Evolutionary conservation across 2,797 vertebrate species (phyloP), one percentile per base, ranked within the genome.

Genomic region (Delichon dasypus): DNA sequence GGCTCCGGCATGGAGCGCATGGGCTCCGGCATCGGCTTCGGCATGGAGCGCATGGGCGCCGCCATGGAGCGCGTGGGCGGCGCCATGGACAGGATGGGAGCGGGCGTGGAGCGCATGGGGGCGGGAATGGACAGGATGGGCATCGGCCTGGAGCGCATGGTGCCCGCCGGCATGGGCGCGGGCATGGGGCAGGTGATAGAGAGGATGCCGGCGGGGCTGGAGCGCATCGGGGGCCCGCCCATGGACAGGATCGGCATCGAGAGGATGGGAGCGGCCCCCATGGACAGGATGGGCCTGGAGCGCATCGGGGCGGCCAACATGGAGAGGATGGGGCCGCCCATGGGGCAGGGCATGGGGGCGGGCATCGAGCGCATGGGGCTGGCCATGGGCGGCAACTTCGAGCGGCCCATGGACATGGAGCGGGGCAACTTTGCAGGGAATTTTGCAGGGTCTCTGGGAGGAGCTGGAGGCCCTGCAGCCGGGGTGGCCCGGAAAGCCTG

Each of bases 361-460:
- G 98, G 98, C 36, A 96, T 99, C 19, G 98, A 99, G 94, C 97
- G 99, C 57, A 99, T 99, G 98, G 97, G 98, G 88, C 98, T 98
- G 72, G 88, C 98, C 77, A 98, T 98, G 97, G 98, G 98, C 44
- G 97, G 98, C 94, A 98, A 98, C 97, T 99, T 99, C 71, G 99
- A 99, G 88, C 97, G 99, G n/a, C 97, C 99, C 30, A 97, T 98
- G 80, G 99, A 99, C 65, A 97, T 99, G 98, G 99, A 99, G 68
- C 98, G 99, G 68, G 99, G 99, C 17, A 98, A 98, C 96, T 99
- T 99, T 72, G 98, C 98, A 70, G 98, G 98, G 17, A 98, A 98
- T 94, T 99, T 99, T 73, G 97, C 98, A 27, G 98, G 99, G 44
- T 97, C 97, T 62, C 97, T 98, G 79, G 97, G 98, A 47, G 98